Base-by-base conservation (phyloP, 2,797 vertebrate genomes). In the Hippopotamyrus pictus region DNA sequence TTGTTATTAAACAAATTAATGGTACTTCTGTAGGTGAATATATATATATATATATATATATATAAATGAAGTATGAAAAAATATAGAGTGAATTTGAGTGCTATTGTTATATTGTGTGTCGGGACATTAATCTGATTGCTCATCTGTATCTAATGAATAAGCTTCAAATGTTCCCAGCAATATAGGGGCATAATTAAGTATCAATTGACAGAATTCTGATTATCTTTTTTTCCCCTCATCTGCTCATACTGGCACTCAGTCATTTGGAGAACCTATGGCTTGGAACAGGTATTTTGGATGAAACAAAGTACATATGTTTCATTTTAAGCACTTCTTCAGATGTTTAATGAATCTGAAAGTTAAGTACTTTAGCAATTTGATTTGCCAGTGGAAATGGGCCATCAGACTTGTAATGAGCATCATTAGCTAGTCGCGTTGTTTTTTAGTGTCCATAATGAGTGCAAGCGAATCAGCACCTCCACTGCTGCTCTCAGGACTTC, bases 371-470 rank as follows among this genome's bases (percentile, higher is more conserved):
- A 90, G 90, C 88, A 85, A 89, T 92, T 91, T 93, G 91, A 93
- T 93, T 93, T 93, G 91, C 94, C 93, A 93, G 90, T 90, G 90
- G 91, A 93, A 94, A 90, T 93, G 91, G 94, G 92, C 91, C 93
- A 92, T 93, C 91, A 90, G 92, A 90, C 92, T 94, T 89, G 76
- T 89, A 93, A 93, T 79, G 92, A 93, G 92, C 91, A 90, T 89
- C 91, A 90, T 93, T 93, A 92, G 90, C 90, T 90, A 94, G 93
- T 93, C 91, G 89, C 48, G 87, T 17, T 44, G 88, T 25, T 65
- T 59, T 25, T 82, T 29, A 11, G 50, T 79, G 88, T 86, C 54
- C 25, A 51, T 88, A 54, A 65, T 86, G 88, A 89, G 85, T 84
- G 62, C 83, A 90, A 57, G 62, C 29, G 25, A 14, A 73, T 29